A percentile compares a stretch with the other conserved stretches of the same genome.
phyloP scores from a whole-genome alignment of 2,888 invertebrate genomes.

The Andrena hattorfiana region DNA sequence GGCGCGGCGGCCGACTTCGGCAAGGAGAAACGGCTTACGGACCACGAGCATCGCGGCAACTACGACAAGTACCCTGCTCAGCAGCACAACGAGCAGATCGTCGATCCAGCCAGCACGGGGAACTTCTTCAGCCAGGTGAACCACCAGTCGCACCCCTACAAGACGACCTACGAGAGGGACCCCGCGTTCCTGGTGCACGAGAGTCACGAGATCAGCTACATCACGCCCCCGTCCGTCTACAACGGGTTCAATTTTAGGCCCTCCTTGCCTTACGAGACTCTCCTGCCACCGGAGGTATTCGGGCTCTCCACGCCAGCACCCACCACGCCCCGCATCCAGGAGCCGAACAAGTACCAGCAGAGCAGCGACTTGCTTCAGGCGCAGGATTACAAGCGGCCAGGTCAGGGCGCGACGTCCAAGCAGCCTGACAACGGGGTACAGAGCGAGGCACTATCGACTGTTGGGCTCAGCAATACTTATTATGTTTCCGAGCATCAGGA shows the following conservation, averaged over 20 bases:
- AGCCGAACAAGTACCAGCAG: slow-evolving; percentile 68
- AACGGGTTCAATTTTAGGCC: slow-evolving; percentile 77
- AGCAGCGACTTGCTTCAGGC: slow-evolving; percentile 49
- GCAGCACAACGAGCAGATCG: slow-evolving; percentile 55
- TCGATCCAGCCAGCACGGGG: slow-evolving; percentile 54
- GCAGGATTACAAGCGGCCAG: slow-evolving; percentile 55
- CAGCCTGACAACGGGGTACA: slow-evolving; percentile 39
- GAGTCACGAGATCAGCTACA: slow-evolving; percentile 81
- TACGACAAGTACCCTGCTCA: slow-evolving; percentile 73
- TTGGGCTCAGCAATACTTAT: slow-evolving; percentile 67
- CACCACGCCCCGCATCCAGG: slow-evolving; percentile 53
- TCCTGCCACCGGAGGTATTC: slow-evolving; percentile 73
- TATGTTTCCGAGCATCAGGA: slow-evolving; percentile 78
- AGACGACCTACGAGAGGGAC: slow-evolving; percentile 77
- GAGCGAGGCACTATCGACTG: slow-evolving; percentile 38
- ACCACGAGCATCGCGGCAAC: slow-evolving; percentile 55
- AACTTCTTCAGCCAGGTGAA: slow-evolving; percentile 79
- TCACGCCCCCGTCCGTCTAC: slow-evolving; percentile 75
- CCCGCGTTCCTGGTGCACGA: slow-evolving; percentile 81
- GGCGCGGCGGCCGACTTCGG: slow-evolving; percentile 57
- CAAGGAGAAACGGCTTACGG: slow-evolving; percentile 62
- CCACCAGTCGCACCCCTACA: slow-evolving; percentile 76
- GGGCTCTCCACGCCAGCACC: slow-evolving; percentile 56
- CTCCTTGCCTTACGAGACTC: slow-evolving; percentile 76
- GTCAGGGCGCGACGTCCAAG: slow-evolving; percentile 31